phyloP scores from a whole-genome alignment of 2,113 vertebrate species.

The Microtus ochrogaster region DNA sequence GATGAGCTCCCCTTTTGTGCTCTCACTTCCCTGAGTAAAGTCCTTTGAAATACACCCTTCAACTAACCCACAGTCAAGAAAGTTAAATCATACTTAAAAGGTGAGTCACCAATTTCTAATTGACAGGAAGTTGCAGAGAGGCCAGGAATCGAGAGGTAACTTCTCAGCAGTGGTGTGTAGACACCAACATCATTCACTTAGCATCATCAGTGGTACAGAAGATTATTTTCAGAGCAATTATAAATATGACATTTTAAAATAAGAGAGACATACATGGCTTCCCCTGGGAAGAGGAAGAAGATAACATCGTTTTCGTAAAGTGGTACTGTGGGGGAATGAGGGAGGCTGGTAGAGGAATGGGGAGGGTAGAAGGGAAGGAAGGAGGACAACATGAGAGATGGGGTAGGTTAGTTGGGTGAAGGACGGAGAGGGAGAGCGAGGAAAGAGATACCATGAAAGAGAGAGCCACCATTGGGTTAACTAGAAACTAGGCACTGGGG shows the following conservation, averaged over 20 bases:
- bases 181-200: neutral
- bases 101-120: neutral
- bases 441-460: too few species aligned
- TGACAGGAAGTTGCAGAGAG: neutral
- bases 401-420: too few species aligned
- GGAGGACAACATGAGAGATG: too few species aligned
- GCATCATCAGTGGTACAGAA: neutral
- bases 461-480: too few species aligned
- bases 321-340: too few species aligned
- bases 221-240: neutral
- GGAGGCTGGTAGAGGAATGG: too few species aligned
- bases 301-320: too few species aligned
- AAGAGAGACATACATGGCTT: too few species aligned
- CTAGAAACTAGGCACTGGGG: too few species aligned
- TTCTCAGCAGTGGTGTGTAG: neutral
- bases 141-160: neutral
- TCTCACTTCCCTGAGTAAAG: constrained; percentile 17
- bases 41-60: neutral
- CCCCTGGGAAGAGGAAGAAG: too few species aligned
- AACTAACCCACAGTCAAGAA: neutral
- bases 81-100: neutral
- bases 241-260: neutral
- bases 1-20: neutral
- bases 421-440: too few species aligned
- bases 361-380: too few species aligned